Evolutionary conservation across 2,113 vertebrate genomes (phyloP).

Genomic region (Tetrax tetrax): DNA sequence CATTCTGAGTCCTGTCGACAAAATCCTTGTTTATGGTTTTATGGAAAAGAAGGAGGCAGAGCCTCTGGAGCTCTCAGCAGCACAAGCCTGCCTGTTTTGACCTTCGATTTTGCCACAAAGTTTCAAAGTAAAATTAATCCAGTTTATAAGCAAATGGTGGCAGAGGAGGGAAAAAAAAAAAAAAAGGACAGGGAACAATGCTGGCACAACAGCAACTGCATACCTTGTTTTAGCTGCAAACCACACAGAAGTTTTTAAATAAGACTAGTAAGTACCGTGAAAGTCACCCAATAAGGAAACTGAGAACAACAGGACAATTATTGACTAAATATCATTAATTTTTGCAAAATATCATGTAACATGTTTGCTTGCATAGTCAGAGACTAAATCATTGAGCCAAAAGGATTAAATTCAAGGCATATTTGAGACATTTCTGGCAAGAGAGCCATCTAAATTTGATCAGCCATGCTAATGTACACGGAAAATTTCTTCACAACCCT

Average conservation of each 20-base stretch:
- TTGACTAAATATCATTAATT: not conserved
- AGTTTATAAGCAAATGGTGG: not conserved
- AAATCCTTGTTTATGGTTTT: not conserved
- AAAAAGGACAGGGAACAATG: not conserved
- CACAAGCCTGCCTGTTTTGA: not conserved
- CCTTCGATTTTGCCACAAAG: not conserved
- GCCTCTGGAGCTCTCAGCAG: not conserved
- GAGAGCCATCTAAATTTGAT: conserved; percentile 6
- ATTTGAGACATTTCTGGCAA: not conserved
- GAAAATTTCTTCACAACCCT: conserved; percentile 12
- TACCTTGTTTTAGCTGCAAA: not conserved
- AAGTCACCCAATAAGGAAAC: not conserved
- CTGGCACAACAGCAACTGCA: not conserved
- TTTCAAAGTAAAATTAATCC: not conserved
- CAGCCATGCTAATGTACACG: not conserved
- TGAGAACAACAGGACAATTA: not conserved
- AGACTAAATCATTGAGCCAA: not conserved
- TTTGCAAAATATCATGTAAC: not conserved
- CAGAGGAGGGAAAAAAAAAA: not conserved
- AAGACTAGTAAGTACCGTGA: not conserved
- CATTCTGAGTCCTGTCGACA: not conserved
- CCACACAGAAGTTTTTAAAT: not conserved
- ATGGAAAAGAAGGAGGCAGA: not conserved
- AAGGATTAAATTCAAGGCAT: conserved; percentile 1
- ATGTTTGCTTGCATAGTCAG: not conserved